Base-by-base conservation (phyloP, 2,113 vertebrate species). In the Neolamprologus ventralis region DNA sequence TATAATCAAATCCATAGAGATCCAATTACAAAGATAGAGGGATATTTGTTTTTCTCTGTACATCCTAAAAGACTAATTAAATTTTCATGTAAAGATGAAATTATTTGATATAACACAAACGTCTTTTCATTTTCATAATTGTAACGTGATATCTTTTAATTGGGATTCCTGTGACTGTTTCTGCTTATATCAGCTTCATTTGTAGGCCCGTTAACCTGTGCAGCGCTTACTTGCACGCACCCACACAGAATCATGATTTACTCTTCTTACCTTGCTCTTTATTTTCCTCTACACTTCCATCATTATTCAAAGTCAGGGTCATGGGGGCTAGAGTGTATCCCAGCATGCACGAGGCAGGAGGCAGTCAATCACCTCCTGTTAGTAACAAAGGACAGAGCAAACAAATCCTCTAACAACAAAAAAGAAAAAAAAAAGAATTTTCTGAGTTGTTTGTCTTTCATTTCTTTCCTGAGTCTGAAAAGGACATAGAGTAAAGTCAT, bases 21-120 rank as follows among this genome's bases (percentile, higher is more conserved):
- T 95, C 94, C 93, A 95, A 95, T 95, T 96, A 95, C 95, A 95
- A 95, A 96, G 95, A 95, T 93, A 93, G 92, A 94, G 92, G 93
- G 82, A 87, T 96, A 94, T 95, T 95, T 95, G 94, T 95, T 94
- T 96, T 95, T 92, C 90, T 90, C 91, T 92, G 71, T 93, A 86
- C 92, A 94, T 94, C 94, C 92, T 95, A 94, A 95, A 95, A 96
- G 93, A 93, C 94, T 96, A 95, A 95, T 96, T 95, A 95, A 89
- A 95, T 95, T 94, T 96, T 94, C 93, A 95, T 96, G 94, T 94
- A 92, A 93, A 95, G 93, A 94, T 94, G 90, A 91, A 93, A 95
- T 95, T 92, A 94, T 93, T 94, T 95, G 94, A 95, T 96, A 94
- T 83, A 94, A 95, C 94, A 93, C 92, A 95, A 95, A 94, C 26